Base-by-base conservation (phyloP, 1,140 invertebrate genomes). In the Drosophila nannoptera region DNA sequence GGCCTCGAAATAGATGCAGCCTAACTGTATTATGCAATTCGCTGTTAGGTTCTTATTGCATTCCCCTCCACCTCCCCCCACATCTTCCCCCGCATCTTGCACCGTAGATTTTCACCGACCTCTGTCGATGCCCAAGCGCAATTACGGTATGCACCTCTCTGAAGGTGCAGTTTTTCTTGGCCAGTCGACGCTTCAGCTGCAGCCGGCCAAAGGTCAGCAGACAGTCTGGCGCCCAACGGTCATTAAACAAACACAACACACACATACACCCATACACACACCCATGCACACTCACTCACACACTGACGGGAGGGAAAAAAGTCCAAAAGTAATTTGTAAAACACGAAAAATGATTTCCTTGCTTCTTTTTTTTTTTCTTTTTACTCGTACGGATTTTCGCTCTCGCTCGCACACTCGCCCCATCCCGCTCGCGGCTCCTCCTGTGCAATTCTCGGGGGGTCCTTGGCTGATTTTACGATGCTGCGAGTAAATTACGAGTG, bases 271-370 rank as follows among this genome's bases (percentile, higher is more conserved):
- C 1, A 22, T 3, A 22, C 22, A 22, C 22, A 22, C 22, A 22
- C 22, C 22, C 22, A 3, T 22, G 3, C 22, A 22, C 45, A 22
- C 8, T 9, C 11, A 46, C 45, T 9, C 35, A 12, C 45, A 22
- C 8, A n/a, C 31, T 7, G 8, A 12, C 40, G 12, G n/a, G 11
- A n/a, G 7, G 8, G 49, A 49, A 59, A 67, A 72, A 59, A 61
- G 61, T 84, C 84, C 73, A 42, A 76, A 84, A 65, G 80, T 80
- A 83, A 86, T 83, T 83, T 83, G 76, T 83, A 76, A 83, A 83
- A 84, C 76, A 80, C 69, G 59, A 80, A 78, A 84, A 83, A 69
- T 73, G 67, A 84, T 75, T 69, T 84, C 70, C 58, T 82, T 49
- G 49, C 45, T 45, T 70, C 63, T 54, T 48, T 40, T 62, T 53